Evolutionary conservation across 2,888 invertebrate genomes (phyloP).

Genomic region (Lepas anatifera): DNA sequence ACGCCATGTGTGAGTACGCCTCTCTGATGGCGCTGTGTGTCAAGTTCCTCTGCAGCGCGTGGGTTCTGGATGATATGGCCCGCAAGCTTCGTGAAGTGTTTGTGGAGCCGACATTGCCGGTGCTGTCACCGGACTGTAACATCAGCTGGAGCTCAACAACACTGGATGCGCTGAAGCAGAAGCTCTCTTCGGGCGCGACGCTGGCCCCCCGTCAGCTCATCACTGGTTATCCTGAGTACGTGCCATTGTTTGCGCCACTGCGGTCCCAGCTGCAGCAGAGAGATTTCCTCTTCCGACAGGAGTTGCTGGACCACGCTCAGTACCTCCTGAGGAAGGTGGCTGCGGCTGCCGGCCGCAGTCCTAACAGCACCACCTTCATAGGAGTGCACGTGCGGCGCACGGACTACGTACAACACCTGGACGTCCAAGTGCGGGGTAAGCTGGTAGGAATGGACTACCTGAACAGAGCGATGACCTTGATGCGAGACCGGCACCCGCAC

Average conservation of each 20-base stretch:
- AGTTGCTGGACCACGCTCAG: not conserved
- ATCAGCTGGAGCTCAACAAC: not conserved
- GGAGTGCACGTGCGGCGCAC: not conserved
- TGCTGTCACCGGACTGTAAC: not conserved
- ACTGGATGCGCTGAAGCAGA: constrained; percentile 5
- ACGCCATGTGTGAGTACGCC: constrained; percentile 24
- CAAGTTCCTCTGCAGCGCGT: not conserved
- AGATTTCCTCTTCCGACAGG: not conserved
- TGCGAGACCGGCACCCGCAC: not conserved
- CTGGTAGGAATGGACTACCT: not conserved
- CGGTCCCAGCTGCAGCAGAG: constrained; percentile 14
- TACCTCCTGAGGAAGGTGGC: not conserved
- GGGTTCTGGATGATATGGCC: not conserved
- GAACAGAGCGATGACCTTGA: not conserved
- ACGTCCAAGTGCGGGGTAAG: no score
- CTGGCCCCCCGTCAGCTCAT: no score
- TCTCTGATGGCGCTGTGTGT: constrained; percentile 17
- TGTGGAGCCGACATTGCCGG: constrained; percentile 2
- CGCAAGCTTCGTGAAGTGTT: not conserved
- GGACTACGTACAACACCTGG: not conserved
- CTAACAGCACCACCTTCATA: not conserved
- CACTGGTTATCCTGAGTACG: constrained; percentile 18
- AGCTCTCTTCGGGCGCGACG: no score
- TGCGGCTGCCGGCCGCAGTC: not conserved
- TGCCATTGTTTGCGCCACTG: constrained; percentile 18